Evolutionary conservation across 2,888 invertebrate genomes (phyloP).

Genomic region (Acronicta aceris): DNA sequence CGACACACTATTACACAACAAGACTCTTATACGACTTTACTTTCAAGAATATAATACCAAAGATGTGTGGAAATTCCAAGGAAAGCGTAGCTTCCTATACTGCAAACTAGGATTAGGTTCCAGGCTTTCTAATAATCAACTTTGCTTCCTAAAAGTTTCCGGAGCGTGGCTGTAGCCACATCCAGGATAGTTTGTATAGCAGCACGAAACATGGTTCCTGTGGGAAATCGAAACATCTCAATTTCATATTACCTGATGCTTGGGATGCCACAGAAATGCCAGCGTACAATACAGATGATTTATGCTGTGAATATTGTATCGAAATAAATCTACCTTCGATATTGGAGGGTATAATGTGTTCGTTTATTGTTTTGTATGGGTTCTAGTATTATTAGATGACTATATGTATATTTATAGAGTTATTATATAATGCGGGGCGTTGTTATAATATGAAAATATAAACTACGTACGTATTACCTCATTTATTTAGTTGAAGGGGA

Average conservation of each 20-base stretch:
- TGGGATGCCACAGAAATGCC: slow-evolving; percentile 1
- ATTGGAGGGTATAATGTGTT: not conserved
- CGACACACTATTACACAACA: too few relatives aligned
- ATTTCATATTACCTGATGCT: slow-evolving; percentile 3
- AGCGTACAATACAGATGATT: not conserved
- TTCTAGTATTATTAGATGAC: not conserved
- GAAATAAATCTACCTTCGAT: not conserved
- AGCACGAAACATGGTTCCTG: not conserved
- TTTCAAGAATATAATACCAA: too few relatives aligned
- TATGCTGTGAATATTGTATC: slow-evolving; percentile 6
- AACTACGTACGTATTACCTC: too few relatives aligned
- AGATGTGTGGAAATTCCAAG: too few relatives aligned
- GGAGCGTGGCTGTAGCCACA: not conserved
- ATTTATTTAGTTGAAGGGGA: too few relatives aligned
- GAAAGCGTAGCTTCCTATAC: not conserved
- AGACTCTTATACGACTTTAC: too few relatives aligned
- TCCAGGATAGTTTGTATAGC: not conserved
- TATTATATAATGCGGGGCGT: too few relatives aligned
- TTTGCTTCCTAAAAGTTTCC: not conserved
- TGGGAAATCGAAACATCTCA: not conserved
- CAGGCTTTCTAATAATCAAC: not conserved
- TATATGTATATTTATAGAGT: not conserved
- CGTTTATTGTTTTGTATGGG: not conserved
- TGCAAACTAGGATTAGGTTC: not conserved
- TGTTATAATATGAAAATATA: too few relatives aligned